A percentile compares a stretch with the other conserved stretches of the same genome.
Evolutionary conservation across 2,113 vertebrate genomes (phyloP).

Genomic region (Pseudorectes ferrugineus): DNA sequence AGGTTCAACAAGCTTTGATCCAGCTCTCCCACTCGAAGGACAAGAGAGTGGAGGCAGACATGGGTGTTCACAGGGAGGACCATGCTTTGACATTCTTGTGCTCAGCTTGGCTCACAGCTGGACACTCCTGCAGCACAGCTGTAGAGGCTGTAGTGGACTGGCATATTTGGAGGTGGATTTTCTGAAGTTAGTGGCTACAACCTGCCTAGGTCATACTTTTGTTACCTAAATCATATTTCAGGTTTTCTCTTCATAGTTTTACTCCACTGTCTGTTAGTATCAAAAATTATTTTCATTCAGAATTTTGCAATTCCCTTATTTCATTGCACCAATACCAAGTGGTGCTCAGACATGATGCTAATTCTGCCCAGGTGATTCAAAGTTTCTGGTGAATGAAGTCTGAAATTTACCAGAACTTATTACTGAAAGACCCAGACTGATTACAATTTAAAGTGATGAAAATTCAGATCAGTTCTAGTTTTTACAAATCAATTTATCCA

Average conservation of each 20-base stretch:
- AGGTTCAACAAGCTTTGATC: neutral
- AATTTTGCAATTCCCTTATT: neutral
- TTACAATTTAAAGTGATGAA: neutral
- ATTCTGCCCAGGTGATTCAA: neutral
- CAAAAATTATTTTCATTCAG: neutral
- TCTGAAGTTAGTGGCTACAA: neutral
- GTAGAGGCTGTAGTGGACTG: neutral
- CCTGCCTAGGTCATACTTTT: rapidly evolving
- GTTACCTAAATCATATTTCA: neutral
- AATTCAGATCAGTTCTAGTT: neutral
- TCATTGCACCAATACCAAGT: neutral
- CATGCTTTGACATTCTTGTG: neutral
- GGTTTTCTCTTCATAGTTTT: neutral
- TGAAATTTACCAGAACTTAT: neutral
- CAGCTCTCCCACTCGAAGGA: neutral
- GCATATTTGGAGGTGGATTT: neutral
- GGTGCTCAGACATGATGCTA: neutral
- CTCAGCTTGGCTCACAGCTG: neutral
- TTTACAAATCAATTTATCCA: neutral
- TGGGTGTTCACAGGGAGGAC: neutral
- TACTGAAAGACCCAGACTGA: neutral
- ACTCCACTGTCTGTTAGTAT: neutral
- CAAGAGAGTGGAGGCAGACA: neutral
- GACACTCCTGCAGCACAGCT: neutral
- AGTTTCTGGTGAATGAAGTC: neutral